Base-by-base conservation (phyloP, 2,797 vertebrate species). In the Schizothorax lantsangensis region DNA sequence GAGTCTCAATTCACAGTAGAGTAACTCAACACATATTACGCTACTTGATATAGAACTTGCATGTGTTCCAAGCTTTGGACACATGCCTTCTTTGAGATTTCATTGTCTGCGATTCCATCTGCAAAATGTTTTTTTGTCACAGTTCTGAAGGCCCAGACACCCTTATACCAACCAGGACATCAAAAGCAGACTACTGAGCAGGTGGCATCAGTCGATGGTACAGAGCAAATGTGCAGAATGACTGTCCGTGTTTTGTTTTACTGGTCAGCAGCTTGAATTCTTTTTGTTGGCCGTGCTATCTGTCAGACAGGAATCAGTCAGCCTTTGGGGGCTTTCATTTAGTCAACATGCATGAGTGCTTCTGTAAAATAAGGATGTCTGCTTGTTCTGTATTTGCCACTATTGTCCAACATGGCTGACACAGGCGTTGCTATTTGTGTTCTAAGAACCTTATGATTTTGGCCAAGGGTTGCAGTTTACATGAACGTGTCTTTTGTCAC, bases 61-160 rank as follows among this genome's bases (percentile, higher is more conserved):
- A 72, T 43, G 38, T 72, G 38, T 43, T 15, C 7, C n/a, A 4
- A 5, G 21, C 79, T 36, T 47, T 81, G 43, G 64, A 52, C 17
- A n/a, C 40, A 40, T 40, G 5, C 36, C 17, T 49, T 62, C 49
- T 79, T 64, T 26, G 14, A 64, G 9, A 66, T 23, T 47, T 9
- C 30, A 19, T 14, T 81, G 21, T 82, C 6, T 54, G 66, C 17
- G 17, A 40, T 71, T 54, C 68, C 66, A 40, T 82, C 15, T 12
- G 17, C 36, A 26, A 49, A 40, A 82, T 17, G 36, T 54, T 15
- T 71, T 33, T 82, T 57, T 72, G 81, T 17, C 66, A 71, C 66
- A 82, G 79, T 80, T 47, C 26, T 80, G 59, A 80, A 66, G 9
- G 81, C 66, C 38, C 43, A 75, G 15, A 52, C 73, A 75, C n/a